phyloP scores from a whole-genome alignment of 2,888 invertebrate species.

The Habroteleia sp. region DNA sequence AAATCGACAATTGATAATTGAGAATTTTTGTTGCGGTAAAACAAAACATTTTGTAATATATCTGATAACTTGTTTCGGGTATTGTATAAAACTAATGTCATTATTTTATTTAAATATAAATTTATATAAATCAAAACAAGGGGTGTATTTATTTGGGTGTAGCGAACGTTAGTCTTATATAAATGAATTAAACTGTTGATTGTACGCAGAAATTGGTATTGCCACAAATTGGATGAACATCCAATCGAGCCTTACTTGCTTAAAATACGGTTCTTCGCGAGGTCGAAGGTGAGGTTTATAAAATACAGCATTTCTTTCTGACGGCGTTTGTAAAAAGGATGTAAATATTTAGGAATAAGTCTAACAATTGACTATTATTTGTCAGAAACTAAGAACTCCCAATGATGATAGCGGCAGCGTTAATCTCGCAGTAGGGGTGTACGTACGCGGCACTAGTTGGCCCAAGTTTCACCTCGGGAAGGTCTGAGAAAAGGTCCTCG shows the following conservation, averaged over 20 bases:
- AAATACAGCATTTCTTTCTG: too few relatives aligned
- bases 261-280: too few relatives aligned
- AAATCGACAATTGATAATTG: not conserved
- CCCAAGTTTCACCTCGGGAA: slow-evolving; percentile 86
- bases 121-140: slow-evolving; percentile 27
- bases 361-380: too few relatives aligned
- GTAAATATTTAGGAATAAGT: too few relatives aligned
- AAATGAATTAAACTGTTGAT: slow-evolving; percentile 6
- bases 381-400: too few relatives aligned
- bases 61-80: slow-evolving; percentile 36
- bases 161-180: not conserved
- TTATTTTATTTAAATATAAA: slow-evolving; percentile 48
- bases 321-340: too few relatives aligned
- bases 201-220: too few relatives aligned
- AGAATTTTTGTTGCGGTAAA: slow-evolving; percentile 16
- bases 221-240: too few relatives aligned
- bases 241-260: too few relatives aligned
- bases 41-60: slow-evolving; percentile 31
- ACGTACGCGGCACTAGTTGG: slow-evolving; percentile 85
- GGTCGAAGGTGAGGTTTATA: too few relatives aligned
- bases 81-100: slow-evolving; percentile 32
- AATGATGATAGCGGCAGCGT: slow-evolving; percentile 83
- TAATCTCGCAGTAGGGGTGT: slow-evolving; percentile 89
- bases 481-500: slow-evolving; percentile 88
- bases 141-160: slow-evolving; percentile 21